These are phyloP conservation scores for Notamacropus eugenii DNA, from an alignment of 2,797 vertebrate species.

Conservation along the genomic window DNA sequence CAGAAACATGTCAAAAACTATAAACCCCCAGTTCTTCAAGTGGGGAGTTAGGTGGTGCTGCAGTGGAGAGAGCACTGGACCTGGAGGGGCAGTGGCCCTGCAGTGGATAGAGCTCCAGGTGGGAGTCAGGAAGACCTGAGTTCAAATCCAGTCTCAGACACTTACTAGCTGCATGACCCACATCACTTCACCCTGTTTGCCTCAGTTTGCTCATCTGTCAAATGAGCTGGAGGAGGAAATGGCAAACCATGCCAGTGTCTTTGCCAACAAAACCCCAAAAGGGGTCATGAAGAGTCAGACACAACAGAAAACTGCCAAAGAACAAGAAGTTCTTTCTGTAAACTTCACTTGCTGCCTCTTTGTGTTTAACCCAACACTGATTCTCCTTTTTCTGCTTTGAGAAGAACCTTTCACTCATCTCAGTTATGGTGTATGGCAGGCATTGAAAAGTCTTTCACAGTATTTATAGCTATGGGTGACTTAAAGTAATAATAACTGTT, in stretches of 20 bases:
- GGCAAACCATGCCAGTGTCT: background rate
- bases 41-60: background rate
- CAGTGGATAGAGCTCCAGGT: background rate
- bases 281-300: background rate
- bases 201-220: background rate
- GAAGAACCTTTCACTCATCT: background rate
- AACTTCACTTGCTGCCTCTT: background rate
- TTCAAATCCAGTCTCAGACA: background rate
- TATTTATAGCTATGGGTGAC: background rate
- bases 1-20: background rate
- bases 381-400: background rate
- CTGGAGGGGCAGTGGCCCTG: background rate
- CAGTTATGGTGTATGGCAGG: background rate
- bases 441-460: background rate
- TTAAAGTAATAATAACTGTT: background rate
- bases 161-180: background rate
- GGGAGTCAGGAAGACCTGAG: background rate
- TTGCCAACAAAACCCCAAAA: background rate
- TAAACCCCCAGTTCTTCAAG: background rate
- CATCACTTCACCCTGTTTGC: background rate
- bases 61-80: background rate
- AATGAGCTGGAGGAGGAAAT: background rate
- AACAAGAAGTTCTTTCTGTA: background rate
- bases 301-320: background rate
- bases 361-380: background rate